phyloP scores from a whole-genome alignment of 2,113 vertebrate species.

The Shinisaurus crocodilurus region DNA sequence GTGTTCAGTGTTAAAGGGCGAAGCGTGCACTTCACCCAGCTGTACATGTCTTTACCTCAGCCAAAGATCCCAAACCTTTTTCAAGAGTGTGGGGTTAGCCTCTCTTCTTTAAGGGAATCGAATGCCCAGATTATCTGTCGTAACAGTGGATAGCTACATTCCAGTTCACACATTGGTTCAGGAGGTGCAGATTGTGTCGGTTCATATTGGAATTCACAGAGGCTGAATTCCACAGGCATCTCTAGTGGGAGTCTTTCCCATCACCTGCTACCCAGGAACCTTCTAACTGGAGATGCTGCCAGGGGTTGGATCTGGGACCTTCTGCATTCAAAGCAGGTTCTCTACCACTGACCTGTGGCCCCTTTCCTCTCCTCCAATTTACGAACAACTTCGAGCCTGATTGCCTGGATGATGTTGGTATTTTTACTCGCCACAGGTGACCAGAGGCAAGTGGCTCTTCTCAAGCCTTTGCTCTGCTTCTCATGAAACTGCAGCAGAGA shows the following conservation, averaged over 20 bases:
- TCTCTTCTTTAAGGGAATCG: too few relatives aligned
- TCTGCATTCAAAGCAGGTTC: neutral
- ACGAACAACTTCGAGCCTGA: neutral
- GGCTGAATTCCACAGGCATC: neutral
- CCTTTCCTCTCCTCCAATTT: neutral
- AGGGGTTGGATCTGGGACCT: neutral
- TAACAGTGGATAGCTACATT: too few relatives aligned
- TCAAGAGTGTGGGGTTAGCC: too few relatives aligned
- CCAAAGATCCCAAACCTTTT: too few relatives aligned
- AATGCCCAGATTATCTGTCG: too few relatives aligned
- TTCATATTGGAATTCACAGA: neutral
- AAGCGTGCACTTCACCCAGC: too few relatives aligned
- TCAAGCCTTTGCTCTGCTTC: neutral
- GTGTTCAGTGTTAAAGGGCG: too few relatives aligned
- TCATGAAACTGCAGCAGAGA: neutral
- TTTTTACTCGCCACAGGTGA: neutral
- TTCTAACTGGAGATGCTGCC: neutral
- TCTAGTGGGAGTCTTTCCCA: neutral
- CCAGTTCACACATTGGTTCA: neutral
- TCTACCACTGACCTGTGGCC: neutral
- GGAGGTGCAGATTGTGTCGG: too few relatives aligned
- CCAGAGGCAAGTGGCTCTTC: neutral
- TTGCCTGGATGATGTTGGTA: neutral
- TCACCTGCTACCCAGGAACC: neutral
- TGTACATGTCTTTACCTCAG: too few relatives aligned